Evolutionary conservation across 2,797 vertebrate genomes (phyloP).

Genomic region (Cheirogaleus major): DNA sequence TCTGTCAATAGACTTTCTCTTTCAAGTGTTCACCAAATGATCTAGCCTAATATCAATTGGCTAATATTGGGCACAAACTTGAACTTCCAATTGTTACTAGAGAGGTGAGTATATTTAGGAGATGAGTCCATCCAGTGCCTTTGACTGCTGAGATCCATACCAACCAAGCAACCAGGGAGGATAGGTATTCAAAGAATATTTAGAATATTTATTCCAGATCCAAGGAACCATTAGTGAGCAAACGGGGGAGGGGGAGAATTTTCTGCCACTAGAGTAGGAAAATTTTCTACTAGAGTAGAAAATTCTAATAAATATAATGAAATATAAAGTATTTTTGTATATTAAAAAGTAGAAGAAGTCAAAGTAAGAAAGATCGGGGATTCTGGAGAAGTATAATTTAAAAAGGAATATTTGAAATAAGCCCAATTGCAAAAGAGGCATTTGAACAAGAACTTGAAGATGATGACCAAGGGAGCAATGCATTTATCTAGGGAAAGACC

Average conservation of each 20-base stretch:
- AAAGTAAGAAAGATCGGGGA: background rate
- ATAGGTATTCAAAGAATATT: background rate
- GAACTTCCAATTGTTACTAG: background rate
- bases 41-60: background rate
- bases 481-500: background rate
- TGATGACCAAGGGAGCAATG: background rate
- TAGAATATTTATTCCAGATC: background rate
- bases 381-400: background rate
- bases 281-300: no score
- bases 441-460: background rate
- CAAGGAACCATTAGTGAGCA: background rate
- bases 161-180: background rate
- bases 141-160: background rate
- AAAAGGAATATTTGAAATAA: background rate
- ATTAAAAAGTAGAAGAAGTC: background rate
- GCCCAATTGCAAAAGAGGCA: background rate
- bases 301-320: background rate
- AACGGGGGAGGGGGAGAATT: no score
- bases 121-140: background rate
- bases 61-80: background rate
- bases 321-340: background rate
- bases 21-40: background rate
- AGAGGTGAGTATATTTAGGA: background rate
- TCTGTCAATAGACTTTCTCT: background rate
- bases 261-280: background rate